phyloP scores from a whole-genome alignment of 2,888 invertebrate genomes.

The Deilephila elpenor region DNA sequence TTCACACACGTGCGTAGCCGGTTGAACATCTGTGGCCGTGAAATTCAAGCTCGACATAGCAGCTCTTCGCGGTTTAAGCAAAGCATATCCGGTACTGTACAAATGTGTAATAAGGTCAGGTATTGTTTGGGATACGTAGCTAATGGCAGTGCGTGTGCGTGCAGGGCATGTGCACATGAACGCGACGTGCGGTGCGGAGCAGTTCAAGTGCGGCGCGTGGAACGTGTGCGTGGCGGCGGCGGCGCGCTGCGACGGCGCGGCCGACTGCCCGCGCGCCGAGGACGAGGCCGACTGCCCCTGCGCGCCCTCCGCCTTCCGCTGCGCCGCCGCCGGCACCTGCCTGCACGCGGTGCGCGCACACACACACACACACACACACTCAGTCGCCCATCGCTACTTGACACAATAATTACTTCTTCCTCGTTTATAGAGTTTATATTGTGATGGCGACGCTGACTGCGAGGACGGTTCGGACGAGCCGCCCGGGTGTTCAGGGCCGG shows the following conservation, averaged over 20 bases:
- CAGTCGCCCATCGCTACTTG: too few species aligned
- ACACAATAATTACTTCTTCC: background rate
- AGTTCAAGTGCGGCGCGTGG: constrained; percentile 86
- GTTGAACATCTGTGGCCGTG: too few species aligned
- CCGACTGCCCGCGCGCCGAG: constrained; percentile 87
- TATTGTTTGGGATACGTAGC: background rate
- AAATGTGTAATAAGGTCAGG: too few species aligned
- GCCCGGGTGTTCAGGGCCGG: constrained; percentile 54
- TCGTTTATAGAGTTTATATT: constrained; percentile 76
- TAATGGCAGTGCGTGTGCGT: background rate
- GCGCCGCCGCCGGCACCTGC: constrained; percentile 56
- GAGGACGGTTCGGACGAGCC: constrained; percentile 90
- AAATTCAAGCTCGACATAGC: too few species aligned
- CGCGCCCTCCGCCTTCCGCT: constrained; percentile 62
- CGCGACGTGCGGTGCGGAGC: constrained; percentile 82
- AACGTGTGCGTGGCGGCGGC: constrained; percentile 86
- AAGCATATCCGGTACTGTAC: too few species aligned
- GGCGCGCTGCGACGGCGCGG: constrained; percentile 88
- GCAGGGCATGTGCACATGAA: constrained; percentile 47
- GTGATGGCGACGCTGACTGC: constrained; percentile 89
- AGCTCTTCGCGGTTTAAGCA: too few species aligned
- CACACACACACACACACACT: background rate
- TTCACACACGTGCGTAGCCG: too few species aligned
- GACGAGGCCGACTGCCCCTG: constrained; percentile 83
- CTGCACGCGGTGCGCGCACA: constrained; percentile 48